Conservation (phyloP, 2,888 invertebrate species). For the Epinotia nisella region DNA sequence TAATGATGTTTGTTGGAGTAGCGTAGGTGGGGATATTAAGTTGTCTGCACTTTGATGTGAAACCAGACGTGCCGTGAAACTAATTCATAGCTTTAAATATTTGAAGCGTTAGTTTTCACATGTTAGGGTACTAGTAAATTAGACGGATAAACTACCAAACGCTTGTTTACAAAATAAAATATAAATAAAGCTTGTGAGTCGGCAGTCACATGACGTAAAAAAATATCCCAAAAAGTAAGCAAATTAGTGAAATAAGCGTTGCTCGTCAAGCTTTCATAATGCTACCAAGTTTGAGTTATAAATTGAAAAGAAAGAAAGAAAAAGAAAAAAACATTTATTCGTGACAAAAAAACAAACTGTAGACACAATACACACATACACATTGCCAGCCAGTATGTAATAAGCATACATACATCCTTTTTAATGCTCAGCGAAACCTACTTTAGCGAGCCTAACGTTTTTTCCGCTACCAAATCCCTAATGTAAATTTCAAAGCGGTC, state of each 20-base stretch:
- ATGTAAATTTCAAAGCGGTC: constrained; percentile 5
- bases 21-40: background rate
- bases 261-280: background rate
- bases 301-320: no score
- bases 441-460: background rate
- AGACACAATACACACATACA: no score
- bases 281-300: no score
- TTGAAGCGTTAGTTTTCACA: background rate
- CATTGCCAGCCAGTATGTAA: no score
- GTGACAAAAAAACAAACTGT: no score
- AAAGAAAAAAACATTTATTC: no score
- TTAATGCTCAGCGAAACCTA: background rate
- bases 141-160: background rate
- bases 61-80: background rate
- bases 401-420: background rate
- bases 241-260: no score
- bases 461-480: background rate
- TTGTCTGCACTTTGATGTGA: background rate
- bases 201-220: no score
- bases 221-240: no score
- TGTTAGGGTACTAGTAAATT: background rate
- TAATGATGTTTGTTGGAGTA: background rate
- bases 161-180: background rate
- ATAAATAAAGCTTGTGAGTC: no score
- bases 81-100: background rate